phyloP scores from a whole-genome alignment of 2,113 vertebrate species.

The Caranx melampygus region DNA sequence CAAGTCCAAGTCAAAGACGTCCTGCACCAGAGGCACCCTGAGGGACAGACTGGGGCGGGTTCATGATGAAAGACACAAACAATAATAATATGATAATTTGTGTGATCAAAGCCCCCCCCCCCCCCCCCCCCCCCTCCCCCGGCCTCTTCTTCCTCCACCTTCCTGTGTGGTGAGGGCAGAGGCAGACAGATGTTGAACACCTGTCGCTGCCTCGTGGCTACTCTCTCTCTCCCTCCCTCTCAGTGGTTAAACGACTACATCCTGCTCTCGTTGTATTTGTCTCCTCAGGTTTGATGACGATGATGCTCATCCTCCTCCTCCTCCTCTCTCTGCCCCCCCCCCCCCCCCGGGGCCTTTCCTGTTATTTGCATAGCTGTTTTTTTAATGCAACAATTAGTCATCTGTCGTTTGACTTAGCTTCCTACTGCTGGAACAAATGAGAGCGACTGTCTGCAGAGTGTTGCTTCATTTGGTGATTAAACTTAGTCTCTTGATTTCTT shows the following conservation, averaged over 20 bases:
- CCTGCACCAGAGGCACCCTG: not conserved
- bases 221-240: constrained; percentile 14
- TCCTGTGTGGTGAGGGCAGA: not conserved
- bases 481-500: constrained; percentile 26
- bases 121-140: too few relatives aligned
- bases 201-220: constrained; percentile 49
- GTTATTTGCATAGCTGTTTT: constrained; percentile 49
- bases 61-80: constrained; percentile 4
- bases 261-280: not conserved
- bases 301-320: constrained; percentile 23
- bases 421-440: constrained; percentile 28
- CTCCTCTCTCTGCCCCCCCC: too few relatives aligned
- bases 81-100: constrained; percentile 19
- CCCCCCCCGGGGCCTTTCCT: constrained; percentile 18
- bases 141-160: too few relatives aligned
- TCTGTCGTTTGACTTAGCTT: constrained; percentile 47
- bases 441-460: constrained; percentile 22
- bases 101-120: not conserved
- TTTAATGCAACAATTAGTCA: constrained; percentile 45
- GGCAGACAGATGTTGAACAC: constrained; percentile 44
- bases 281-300: constrained; percentile 18
- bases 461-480: constrained; percentile 40
- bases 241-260: constrained; percentile 45
- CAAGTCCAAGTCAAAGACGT: constrained; percentile 21
- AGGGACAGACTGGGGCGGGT: not conserved